Conservation (phyloP, 2,888 invertebrate species). For the Drosophila mercatorum region DNA sequence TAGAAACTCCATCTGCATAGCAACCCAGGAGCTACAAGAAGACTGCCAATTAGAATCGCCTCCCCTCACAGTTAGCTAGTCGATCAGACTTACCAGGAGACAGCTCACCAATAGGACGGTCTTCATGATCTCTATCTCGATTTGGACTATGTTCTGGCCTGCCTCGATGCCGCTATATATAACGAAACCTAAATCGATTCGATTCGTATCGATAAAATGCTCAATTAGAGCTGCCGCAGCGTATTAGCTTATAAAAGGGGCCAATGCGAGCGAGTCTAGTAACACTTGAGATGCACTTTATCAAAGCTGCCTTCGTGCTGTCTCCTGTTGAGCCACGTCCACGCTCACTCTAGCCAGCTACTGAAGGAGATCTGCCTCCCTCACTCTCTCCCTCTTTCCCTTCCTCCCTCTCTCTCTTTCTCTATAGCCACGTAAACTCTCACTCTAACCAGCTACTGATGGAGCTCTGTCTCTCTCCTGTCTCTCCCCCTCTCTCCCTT, state of each 20-base stretch:
- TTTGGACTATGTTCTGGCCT: background rate
- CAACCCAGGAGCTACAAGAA: background rate
- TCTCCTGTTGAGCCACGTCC: background rate
- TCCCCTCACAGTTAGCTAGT: background rate
- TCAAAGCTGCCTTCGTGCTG: background rate
- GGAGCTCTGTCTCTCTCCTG: background rate
- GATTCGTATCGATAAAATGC: background rate
- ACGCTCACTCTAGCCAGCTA: background rate
- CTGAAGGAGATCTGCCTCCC: background rate
- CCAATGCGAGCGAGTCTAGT: background rate
- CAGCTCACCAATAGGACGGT: background rate
- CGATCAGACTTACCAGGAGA: conserved; percentile 8
- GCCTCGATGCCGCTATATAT: background rate
- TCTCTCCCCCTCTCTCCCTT: background rate
- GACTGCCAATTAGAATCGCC: no score
- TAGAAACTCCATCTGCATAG: background rate
- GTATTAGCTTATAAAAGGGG: background rate
- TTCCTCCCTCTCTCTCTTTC: background rate
- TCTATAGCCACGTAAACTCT: background rate
- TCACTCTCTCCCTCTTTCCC: background rate
- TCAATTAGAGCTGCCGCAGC: background rate
- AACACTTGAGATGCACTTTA: background rate
- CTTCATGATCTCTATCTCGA: conserved; percentile 1
- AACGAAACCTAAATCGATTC: background rate
- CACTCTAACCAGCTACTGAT: background rate